Evolutionary conservation across 2,888 invertebrate species (phyloP).

Genomic region (Erebia palarica): DNA sequence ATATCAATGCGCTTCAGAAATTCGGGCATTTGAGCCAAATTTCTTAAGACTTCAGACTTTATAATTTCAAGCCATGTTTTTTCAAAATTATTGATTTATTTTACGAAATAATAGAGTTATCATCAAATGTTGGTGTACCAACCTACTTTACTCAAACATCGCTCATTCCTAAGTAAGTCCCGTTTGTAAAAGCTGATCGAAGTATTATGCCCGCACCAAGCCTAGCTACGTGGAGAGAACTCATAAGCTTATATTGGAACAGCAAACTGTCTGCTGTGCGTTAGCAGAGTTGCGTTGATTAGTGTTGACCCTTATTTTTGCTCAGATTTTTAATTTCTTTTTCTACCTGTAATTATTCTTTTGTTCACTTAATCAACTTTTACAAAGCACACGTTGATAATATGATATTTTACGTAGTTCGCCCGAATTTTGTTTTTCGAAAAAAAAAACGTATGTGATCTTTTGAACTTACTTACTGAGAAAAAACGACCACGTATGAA

Average conservation of each 20-base stretch:
- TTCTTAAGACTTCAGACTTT: too few relatives aligned
- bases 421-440: constrained; percentile 53
- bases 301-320: constrained; percentile 40
- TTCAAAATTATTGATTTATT: too few relatives aligned
- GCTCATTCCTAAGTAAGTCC: too few relatives aligned
- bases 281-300: neutral
- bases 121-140: too few relatives aligned
- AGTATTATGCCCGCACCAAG: too few relatives aligned
- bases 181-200: too few relatives aligned
- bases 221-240: too few relatives aligned
- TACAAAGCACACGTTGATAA: constrained; percentile 48
- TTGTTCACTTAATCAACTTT: constrained; percentile 3
- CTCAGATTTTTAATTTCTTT: constrained; percentile 38
- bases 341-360: constrained; percentile 7
- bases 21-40: too few relatives aligned
- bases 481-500: constrained; percentile 59
- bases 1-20: too few relatives aligned
- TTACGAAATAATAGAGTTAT: too few relatives aligned
- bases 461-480: constrained; percentile 55
- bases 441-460: constrained; percentile 56
- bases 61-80: too few relatives aligned
- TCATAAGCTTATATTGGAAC: neutral
- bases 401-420: constrained; percentile 36
- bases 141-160: too few relatives aligned
- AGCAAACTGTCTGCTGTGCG: neutral